phyloP scores from a whole-genome alignment of 2,888 invertebrate genomes.

The Elmis aenea region DNA sequence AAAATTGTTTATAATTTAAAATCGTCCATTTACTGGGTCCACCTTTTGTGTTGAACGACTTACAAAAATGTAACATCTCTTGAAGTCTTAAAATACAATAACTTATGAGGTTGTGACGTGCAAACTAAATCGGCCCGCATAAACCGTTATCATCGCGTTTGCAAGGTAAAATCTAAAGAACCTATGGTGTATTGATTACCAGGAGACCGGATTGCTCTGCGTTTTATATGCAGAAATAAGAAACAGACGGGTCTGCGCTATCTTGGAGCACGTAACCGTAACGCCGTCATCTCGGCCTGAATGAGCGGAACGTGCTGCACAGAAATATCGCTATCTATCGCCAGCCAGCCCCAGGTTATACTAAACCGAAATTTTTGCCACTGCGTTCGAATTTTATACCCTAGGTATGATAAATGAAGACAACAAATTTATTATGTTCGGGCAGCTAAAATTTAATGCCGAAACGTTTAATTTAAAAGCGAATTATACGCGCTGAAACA shows the following conservation, averaged over 20 bases:
- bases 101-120: no score
- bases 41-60: no score
- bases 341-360: constrained; percentile 18
- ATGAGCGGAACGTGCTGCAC: constrained; percentile 22
- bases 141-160: constrained; percentile 7
- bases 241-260: constrained; percentile 20
- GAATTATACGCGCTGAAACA: no score
- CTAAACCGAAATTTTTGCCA: constrained; percentile 17
- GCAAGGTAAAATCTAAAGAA: constrained; percentile 14
- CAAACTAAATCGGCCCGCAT: no score
- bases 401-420: no score
- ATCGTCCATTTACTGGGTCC: no score
- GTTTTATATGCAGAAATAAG: constrained; percentile 24
- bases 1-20: no score
- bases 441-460: no score
- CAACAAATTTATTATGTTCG: no score
- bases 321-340: constrained; percentile 21
- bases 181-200: constrained; percentile 17
- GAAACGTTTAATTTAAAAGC: no score
- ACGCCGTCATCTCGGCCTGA: constrained; percentile 22
- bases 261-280: constrained; percentile 22
- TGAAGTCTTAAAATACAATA: no score
- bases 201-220: constrained; percentile 15
- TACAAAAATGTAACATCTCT: no score
- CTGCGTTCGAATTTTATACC: constrained; percentile 7